A percentile compares a stretch with the other conserved stretches of the same genome.
Conservation (phyloP, 2,888 invertebrate species). For the Nowickia ferox region DNA sequence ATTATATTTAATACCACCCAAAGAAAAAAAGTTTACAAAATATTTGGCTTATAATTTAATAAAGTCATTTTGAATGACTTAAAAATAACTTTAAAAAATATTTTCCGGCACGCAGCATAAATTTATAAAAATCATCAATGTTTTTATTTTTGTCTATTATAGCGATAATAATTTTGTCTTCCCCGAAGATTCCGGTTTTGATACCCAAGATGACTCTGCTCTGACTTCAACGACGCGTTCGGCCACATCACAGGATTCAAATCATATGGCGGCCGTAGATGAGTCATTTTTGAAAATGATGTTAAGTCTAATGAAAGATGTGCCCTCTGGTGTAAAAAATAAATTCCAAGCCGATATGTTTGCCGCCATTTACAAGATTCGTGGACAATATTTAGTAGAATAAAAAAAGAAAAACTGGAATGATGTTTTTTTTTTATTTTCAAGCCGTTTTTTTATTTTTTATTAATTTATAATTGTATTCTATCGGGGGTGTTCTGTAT, state of each 20-base stretch:
- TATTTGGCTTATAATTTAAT: background rate
- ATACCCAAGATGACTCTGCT: conserved; percentile 53
- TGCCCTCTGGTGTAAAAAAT: conserved; percentile 63
- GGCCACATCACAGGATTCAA: background rate
- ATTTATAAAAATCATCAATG: background rate
- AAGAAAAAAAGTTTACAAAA: background rate
- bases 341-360: conserved; percentile 71
- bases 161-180: conserved; percentile 41
- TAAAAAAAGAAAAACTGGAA: background rate
- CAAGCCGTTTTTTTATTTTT: conserved; percentile 4
- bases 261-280: conserved; percentile 14
- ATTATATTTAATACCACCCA: too few species aligned
- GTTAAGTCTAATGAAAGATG: conserved; percentile 61
- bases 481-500: too few species aligned
- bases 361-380: conserved; percentile 64
- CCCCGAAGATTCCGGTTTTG: conserved; percentile 58
- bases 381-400: conserved; percentile 54
- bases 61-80: background rate
- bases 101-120: background rate
- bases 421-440: too few species aligned
- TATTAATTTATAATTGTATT: conserved; percentile 8
- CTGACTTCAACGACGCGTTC: background rate
- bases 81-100: background rate
- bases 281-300: conserved; percentile 68
- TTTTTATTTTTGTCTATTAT: conserved; percentile 38